phyloP scores from a whole-genome alignment of 2,113 vertebrate genomes.

The Manacus vitellinus region DNA sequence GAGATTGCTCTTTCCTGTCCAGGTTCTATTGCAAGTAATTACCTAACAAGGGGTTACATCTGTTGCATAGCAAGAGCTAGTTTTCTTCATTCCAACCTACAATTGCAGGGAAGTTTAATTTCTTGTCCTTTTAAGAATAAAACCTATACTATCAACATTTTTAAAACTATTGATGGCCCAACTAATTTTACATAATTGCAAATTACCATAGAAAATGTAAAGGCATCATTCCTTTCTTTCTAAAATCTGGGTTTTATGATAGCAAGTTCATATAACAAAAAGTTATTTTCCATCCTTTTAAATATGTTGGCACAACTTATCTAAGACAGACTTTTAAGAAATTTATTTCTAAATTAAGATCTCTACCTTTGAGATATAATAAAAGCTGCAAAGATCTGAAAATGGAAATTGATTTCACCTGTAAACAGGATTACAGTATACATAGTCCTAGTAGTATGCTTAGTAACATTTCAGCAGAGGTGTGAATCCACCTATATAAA shows the following conservation, averaged over 20 bases:
- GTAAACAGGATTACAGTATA: background rate
- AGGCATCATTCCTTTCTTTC: background rate
- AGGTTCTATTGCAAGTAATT: background rate
- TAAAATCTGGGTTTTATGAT: background rate
- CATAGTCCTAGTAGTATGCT: background rate
- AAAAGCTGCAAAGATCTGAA: background rate
- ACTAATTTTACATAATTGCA: background rate
- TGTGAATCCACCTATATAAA: background rate
- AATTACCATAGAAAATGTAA: background rate
- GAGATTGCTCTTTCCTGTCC: background rate
- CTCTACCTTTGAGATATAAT: background rate
- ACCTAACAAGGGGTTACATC: background rate
- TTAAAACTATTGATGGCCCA: background rate
- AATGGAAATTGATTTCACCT: background rate
- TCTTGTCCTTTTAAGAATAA: background rate
- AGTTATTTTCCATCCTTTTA: background rate
- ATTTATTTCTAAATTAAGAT: background rate
- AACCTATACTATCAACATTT: background rate
- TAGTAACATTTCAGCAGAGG: background rate
- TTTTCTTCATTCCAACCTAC: background rate
- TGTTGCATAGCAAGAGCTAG: background rate
- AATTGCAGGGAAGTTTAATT: background rate
- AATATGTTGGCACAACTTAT: background rate
- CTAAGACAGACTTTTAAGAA: background rate
- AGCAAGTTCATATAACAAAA: background rate